Evolutionary conservation across 1,140 invertebrate genomes (phyloP).

Genomic region (Caenorhabditis remanei): DNA sequence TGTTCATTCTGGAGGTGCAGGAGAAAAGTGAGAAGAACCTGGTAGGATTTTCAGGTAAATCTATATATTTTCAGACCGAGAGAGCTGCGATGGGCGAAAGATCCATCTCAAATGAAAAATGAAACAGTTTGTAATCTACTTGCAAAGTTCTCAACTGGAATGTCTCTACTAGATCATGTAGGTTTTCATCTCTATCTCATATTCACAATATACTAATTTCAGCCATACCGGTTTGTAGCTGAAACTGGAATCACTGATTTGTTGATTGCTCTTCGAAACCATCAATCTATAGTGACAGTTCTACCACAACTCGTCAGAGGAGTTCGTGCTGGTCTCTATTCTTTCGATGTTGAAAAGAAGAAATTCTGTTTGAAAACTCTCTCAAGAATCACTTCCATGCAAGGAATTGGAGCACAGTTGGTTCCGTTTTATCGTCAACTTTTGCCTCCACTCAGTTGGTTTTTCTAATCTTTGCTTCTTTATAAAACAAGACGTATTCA

Average conservation of each 20-base stretch:
- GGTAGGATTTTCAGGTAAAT: background rate
- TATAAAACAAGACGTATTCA: background rate
- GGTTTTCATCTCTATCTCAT: background rate
- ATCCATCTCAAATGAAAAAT: conserved; percentile 42
- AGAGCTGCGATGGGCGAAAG: conserved; percentile 42
- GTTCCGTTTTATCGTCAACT: conserved; percentile 64
- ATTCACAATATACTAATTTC: background rate
- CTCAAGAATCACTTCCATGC: conserved; percentile 38
- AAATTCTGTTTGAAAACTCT: conserved; percentile 48
- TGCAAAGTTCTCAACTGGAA: conserved; percentile 47
- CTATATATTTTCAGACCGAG: conserved; percentile 3
- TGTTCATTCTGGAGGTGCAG: conserved; percentile 48
- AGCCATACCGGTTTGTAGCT: conserved; percentile 60
- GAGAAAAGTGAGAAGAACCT: background rate
- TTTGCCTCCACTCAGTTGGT: conserved; percentile 57
- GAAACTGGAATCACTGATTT: conserved; percentile 60
- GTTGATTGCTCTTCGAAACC: conserved; percentile 30
- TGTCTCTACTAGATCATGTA: conserved; percentile 34
- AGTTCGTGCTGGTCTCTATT: conserved; percentile 49
- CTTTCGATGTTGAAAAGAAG: conserved; percentile 58
- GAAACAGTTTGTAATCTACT: conserved; percentile 31
- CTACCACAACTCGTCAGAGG: conserved; percentile 60
- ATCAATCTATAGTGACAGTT: conserved; percentile 32
- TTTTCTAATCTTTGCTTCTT: background rate
- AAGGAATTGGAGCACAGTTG: conserved; percentile 48